phyloP scores from a whole-genome alignment of 2,888 invertebrate genomes.

The Automeris io region DNA sequence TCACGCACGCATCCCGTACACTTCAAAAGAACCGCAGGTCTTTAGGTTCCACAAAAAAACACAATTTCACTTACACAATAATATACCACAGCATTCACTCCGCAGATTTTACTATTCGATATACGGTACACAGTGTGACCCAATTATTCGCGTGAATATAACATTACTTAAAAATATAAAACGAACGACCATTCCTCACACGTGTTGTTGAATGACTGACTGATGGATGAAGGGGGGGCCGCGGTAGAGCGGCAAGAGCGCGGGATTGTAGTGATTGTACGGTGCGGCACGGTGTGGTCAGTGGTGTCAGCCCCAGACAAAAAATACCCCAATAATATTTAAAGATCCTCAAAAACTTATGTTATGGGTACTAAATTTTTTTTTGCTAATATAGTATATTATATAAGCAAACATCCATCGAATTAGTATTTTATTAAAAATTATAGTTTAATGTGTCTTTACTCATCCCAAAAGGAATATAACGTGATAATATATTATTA shows the following conservation, averaged over 20 bases:
- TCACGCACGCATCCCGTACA: constrained; percentile 75
- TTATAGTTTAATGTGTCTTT: too few relatives aligned
- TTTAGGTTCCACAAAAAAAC: constrained; percentile 43
- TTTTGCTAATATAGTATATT: too few relatives aligned
- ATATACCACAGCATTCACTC: constrained; percentile 53
- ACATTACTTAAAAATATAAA: constrained; percentile 33
- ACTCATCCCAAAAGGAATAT: too few relatives aligned
- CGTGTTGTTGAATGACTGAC: constrained; percentile 65
- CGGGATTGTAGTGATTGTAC: constrained; percentile 28
- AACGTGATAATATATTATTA: too few relatives aligned
- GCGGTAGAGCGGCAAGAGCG: constrained; percentile 32
- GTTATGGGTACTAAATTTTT: too few relatives aligned
- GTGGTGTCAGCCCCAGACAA: too few relatives aligned
- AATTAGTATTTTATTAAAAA: too few relatives aligned
- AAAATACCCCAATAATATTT: too few relatives aligned
- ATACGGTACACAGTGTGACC: constrained; percentile 54
- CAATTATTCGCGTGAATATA: constrained; percentile 71
- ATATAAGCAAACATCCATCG: too few relatives aligned
- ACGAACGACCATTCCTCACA: constrained; percentile 45
- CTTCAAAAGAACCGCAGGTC: constrained; percentile 70
- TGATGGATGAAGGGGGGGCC: constrained; percentile 51
- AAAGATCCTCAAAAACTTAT: too few relatives aligned
- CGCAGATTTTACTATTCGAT: constrained; percentile 14
- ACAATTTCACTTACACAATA: constrained; percentile 48
- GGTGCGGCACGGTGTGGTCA: constrained; percentile 29